Evolutionary conservation across 1,140 invertebrate genomes (phyloP).

Genomic region (Magallana angulata): DNA sequence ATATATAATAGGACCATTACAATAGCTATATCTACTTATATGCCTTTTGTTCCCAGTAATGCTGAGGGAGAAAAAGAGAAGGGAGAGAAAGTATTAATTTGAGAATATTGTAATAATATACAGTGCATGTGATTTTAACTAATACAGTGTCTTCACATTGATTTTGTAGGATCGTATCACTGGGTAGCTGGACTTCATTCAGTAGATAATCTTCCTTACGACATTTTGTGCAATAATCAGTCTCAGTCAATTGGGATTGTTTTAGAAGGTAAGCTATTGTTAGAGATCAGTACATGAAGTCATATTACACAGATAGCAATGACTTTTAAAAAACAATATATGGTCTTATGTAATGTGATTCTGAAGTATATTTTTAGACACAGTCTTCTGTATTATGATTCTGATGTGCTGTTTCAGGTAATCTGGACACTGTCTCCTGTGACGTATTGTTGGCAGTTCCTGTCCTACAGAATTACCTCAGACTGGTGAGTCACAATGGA

Average conservation of each 20-base stretch:
- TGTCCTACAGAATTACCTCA: slow-evolving; percentile 74
- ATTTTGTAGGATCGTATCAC: slow-evolving; percentile 64
- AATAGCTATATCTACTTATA: too few relatives aligned
- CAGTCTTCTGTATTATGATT: background rate
- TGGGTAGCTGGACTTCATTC: slow-evolving; percentile 69
- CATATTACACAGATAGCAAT: too few relatives aligned
- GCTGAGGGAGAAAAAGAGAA: too few relatives aligned
- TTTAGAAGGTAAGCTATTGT: slow-evolving; percentile 66
- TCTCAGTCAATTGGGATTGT: slow-evolving; percentile 61
- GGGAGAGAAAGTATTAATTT: too few relatives aligned
- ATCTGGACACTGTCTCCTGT: slow-evolving; percentile 73
- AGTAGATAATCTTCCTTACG: slow-evolving; percentile 63
- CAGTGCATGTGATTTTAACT: too few relatives aligned
- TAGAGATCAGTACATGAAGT: background rate
- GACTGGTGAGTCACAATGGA: slow-evolving; percentile 68
- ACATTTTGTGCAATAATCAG: slow-evolving; percentile 69
- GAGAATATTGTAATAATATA: too few relatives aligned
- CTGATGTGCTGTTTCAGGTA: slow-evolving; percentile 59
- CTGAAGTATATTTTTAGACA: too few relatives aligned
- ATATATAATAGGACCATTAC: too few relatives aligned
- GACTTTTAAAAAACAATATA: too few relatives aligned
- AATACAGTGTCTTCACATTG: too few relatives aligned
- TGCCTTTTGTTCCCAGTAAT: too few relatives aligned
- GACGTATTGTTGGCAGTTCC: slow-evolving; percentile 75
- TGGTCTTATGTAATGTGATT: too few relatives aligned